These are phyloP conservation scores for Amphiprion ocellaris DNA, from an alignment of 2,113 vertebrate species.

Conservation along the genomic window DNA sequence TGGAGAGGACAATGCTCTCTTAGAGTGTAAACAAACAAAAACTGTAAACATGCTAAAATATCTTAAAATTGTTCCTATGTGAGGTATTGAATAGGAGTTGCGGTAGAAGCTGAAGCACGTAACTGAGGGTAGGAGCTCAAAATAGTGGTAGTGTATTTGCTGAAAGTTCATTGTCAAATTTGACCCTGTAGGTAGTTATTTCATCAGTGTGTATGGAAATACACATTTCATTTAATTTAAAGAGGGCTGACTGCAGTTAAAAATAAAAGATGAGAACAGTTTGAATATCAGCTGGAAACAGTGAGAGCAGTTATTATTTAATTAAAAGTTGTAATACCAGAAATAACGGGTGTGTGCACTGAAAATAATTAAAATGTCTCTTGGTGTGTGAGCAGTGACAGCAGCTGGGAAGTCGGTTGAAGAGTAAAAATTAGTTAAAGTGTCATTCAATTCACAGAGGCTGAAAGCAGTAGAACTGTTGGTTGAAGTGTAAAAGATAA, in stretches of 20 bases:
- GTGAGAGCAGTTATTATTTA: too few species aligned
- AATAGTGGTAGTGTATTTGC: background rate
- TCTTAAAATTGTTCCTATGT: background rate
- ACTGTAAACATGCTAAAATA: background rate
- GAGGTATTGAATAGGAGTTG: background rate
- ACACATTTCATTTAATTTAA: too few species aligned
- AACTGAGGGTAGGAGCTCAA: background rate
- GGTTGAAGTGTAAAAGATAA: too few species aligned
- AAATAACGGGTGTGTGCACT: too few species aligned
- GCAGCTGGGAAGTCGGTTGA: background rate
- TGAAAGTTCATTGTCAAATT: background rate
- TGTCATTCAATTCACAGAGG: too few species aligned
- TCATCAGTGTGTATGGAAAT: too few species aligned
- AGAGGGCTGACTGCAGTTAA: too few species aligned
- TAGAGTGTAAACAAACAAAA: background rate
- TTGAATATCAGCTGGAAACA: too few species aligned
- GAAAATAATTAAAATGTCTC: too few species aligned
- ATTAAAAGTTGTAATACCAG: too few species aligned
- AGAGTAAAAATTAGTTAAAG: background rate
- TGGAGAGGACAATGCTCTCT: slow-evolving; percentile 3
- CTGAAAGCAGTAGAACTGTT: too few species aligned
- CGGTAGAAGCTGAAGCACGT: background rate
- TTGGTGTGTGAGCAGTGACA: background rate
- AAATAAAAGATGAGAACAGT: too few species aligned
- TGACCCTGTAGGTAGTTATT: background rate